A percentile compares a stretch with the other conserved stretches of the same genome.
Conservation (phyloP, 2,888 invertebrate species). For the Malthinus seriepunctatus region DNA sequence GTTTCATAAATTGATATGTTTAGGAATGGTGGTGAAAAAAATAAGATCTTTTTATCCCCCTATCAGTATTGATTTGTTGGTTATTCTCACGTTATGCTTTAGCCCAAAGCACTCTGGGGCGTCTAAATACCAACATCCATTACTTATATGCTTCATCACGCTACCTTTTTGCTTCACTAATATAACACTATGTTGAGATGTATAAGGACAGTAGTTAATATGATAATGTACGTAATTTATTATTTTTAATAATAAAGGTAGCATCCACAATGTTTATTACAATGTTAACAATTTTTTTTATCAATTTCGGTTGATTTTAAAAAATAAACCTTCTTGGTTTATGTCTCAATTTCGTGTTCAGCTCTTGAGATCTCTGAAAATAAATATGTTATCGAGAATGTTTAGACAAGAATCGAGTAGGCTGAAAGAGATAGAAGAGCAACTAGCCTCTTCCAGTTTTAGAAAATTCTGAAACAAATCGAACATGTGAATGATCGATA, state of each 20-base stretch:
- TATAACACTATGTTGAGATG: constrained; percentile 14
- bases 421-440: too few relatives aligned
- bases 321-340: too few relatives aligned
- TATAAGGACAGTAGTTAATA: constrained; percentile 16
- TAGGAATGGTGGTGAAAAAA: constrained; percentile 8
- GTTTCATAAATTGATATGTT: constrained; percentile 21
- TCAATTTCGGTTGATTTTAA: too few relatives aligned
- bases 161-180: constrained; percentile 15
- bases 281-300: too few relatives aligned
- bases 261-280: too few relatives aligned
- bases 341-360: too few relatives aligned
- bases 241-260: constrained; percentile 9
- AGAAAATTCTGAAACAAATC: too few relatives aligned
- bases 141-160: constrained; percentile 16
- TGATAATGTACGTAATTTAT: constrained; percentile 18
- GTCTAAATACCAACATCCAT: constrained; percentile 16
- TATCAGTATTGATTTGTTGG: constrained; percentile 30
- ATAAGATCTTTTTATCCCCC: constrained; percentile 6
- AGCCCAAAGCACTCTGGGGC: constrained; percentile 23
- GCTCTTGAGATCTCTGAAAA: too few relatives aligned
- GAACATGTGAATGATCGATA: too few relatives aligned
- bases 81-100: constrained; percentile 33
- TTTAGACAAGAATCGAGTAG: too few relatives aligned
- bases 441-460: too few relatives aligned
- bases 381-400: too few relatives aligned